Base-by-base conservation (phyloP, 2,797 vertebrate species). In the Sebastolobus altivelis region DNA sequence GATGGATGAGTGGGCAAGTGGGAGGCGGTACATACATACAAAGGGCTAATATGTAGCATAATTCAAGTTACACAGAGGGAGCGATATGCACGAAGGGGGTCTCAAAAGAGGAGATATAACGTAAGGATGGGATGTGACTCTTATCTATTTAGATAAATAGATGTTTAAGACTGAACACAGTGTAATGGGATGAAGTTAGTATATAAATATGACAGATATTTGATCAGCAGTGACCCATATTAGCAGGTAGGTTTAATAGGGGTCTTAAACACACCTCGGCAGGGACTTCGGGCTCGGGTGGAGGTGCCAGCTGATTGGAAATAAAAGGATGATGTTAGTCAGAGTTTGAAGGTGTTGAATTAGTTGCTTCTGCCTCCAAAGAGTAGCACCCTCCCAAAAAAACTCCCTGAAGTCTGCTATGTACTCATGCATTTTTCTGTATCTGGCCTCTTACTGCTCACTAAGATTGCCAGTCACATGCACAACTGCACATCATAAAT, bases 191-290 rank as follows among this genome's bases (percentile, higher is more conserved):
- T 70, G 60, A 40, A 65, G 59, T 75, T 49, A 37, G 54, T 79
- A 35, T 55, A 66, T 67, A 79, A 68, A 68, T 68, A 31, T 43
- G 70, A 82, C 37, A 25, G 20, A 56, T 80, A 66, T 86, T 73
- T 81, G 84, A 85, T 87, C 79, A 80, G 79, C 80, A 91, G 82
- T 86, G 67, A 94, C 84, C 88, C 88, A 88, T 93, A 88, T 93
- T 87, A 75, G 75, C 37, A 40, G 54, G 70, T 60, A 72, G 10
- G 33, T 61, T 52, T 74, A 90, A 83, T 88, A 89, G 83, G 86
- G 88, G 80, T 87, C 83, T 94, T 81, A 87, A 93, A 97, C 98
- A 96, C 97, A 99, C 98, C 98, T 99, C 97, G n/a, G 96, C 93
- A 55, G 96, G 91, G 92, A 94, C 96, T 91, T 98, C 97, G 20